Base-by-base conservation (phyloP, 2,888 invertebrate species). In the Agrotis ipsilon region DNA sequence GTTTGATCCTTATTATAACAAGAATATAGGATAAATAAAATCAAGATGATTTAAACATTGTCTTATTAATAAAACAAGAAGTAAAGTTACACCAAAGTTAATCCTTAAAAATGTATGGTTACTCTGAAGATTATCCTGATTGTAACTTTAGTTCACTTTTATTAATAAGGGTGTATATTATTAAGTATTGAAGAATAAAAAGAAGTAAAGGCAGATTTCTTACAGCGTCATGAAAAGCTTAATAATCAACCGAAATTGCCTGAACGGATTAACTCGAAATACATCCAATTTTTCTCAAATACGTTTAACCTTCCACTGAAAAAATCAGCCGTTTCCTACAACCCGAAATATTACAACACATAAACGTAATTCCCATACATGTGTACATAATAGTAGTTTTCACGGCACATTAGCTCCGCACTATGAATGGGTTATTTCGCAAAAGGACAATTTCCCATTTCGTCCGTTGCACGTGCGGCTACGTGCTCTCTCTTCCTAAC, bases 401-500 rank as follows among this genome's bases (percentile, higher is more conserved):
- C 72, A 70, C 73, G 72, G 73, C 60, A 78, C 83, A 82, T 82
- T 82, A 83, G 78, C 57, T 57, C 63, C 54, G 64, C 55, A 69
- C 69, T 85, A 81, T 83, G 78, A 85, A 83, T 83, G 83, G 84
- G 68, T 76, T 83, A 80, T 75, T 78, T 75, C 68, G 79, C 63
- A 72, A 72, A 84, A 78, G 86, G 76, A 80, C 80, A 81, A 72
- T 81, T 83, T 83, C 82, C 79, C 73, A 79, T 85, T 74, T 71
- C 59, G 69, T 75, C 66, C 79, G 70, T 70, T 83, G 83, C 83
- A 83, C 80, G 79, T 65, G 79, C 79, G 78, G 67, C 43, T 80
- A 86, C 85, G 83, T 81, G 85, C 61, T 54, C 70, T 64, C 75
- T 86, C 78, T 72, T 70, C 72, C 64, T 85, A 81, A 85, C 85